These are phyloP conservation scores for Henicopernis longicauda DNA, from an alignment of 2,113 vertebrate species.

Conservation along the genomic window DNA sequence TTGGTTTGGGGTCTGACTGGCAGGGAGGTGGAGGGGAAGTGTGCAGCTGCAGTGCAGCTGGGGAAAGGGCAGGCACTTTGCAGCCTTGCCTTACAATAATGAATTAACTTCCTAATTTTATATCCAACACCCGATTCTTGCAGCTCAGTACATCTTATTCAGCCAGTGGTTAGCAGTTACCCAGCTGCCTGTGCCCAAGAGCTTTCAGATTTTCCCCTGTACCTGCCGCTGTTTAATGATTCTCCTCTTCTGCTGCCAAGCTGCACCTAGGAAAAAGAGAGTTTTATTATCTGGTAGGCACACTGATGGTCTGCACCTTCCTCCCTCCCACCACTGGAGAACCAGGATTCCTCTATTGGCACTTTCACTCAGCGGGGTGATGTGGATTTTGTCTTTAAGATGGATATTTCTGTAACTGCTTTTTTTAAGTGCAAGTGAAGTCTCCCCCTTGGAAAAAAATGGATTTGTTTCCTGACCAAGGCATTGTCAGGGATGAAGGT, in stretches of 20 bases:
- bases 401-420: background rate
- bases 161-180: background rate
- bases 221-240: background rate
- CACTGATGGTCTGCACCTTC: background rate
- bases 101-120: background rate
- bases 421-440: background rate
- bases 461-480: background rate
- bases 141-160: background rate
- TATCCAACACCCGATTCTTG: accelerated
- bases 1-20: background rate
- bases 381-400: background rate
- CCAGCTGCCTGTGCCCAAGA: background rate
- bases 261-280: background rate
- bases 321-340: background rate
- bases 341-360: accelerated
- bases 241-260: background rate
- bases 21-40: background rate
- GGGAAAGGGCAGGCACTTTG: background rate
- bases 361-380: background rate
- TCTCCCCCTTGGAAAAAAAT: background rate
- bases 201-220: background rate
- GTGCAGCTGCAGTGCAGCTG: background rate
- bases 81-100: background rate
- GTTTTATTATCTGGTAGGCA: too few species aligned
- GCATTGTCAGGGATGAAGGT: background rate